phyloP scores from a whole-genome alignment of 1,140 invertebrate species.

The Trichonephila clavata region DNA sequence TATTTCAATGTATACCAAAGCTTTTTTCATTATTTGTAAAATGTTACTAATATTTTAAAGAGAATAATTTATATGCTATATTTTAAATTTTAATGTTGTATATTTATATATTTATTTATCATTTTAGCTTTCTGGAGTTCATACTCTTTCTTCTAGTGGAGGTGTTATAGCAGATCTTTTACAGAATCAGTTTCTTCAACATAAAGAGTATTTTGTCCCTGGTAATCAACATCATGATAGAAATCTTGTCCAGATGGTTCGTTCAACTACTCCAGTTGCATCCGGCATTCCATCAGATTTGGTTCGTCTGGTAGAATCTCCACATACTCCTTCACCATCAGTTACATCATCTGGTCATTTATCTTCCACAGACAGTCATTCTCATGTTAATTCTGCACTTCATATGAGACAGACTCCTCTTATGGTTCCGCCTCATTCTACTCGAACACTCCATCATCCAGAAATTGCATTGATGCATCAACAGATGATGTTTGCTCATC shows the following conservation, averaged over 20 bases:
- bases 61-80: neutral
- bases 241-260: slow-evolving; percentile 74
- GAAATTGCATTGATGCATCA: slow-evolving; percentile 50
- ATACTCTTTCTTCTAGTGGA: slow-evolving; percentile 54
- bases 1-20: too few relatives aligned
- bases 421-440: neutral
- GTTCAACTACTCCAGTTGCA: slow-evolving; percentile 75
- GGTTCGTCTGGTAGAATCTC: slow-evolving; percentile 69
- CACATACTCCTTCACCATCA: slow-evolving; percentile 76
- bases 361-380: slow-evolving; percentile 74
- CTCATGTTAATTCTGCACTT: slow-evolving; percentile 45
- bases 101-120: neutral
- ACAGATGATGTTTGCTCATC: slow-evolving; percentile 77
- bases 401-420: neutral
- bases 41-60: neutral
- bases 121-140: slow-evolving; percentile 6
- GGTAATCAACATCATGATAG: slow-evolving; percentile 70
- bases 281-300: slow-evolving; percentile 76
- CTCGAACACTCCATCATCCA: slow-evolving; percentile 21
- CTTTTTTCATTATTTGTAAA: too few relatives aligned
- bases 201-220: slow-evolving; percentile 77
- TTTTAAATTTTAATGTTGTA: neutral
- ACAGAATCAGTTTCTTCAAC: slow-evolving; percentile 79
- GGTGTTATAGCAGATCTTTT: slow-evolving; percentile 80
- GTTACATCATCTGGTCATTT: slow-evolving; percentile 13